Percentiles rank a stretch among this genome's conserved stretches.
phyloP scores from a whole-genome alignment of 2,888 invertebrate genomes.

The Cryptus armator region DNA sequence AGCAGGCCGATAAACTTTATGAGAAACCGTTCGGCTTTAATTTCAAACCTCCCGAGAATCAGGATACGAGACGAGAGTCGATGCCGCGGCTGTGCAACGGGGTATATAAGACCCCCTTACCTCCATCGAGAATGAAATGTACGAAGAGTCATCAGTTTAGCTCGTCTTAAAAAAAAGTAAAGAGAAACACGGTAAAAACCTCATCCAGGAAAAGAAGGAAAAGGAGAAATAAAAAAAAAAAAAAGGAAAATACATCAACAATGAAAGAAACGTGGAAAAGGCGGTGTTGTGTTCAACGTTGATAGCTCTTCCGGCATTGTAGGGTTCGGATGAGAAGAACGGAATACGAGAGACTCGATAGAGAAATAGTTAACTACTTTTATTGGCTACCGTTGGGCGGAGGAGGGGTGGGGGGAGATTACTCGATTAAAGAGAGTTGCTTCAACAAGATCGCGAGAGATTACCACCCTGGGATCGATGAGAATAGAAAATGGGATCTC shows the following conservation, averaged over 20 bases:
- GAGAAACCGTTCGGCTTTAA: constrained; percentile 35
- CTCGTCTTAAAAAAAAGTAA: neutral
- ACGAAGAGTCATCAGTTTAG: neutral
- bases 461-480: too few relatives aligned
- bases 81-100: neutral
- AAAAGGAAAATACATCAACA: neutral
- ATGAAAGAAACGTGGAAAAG: neutral
- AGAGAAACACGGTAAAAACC: neutral
- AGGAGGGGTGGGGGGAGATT: neutral
- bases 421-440: constrained; percentile 36
- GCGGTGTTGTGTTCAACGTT: constrained; percentile 20
- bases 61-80: neutral
- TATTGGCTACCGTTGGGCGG: neutral
- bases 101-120: neutral
- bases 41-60: constrained; percentile 18
- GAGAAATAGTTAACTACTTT: neutral
- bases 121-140: neutral
- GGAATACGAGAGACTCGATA: neutral
- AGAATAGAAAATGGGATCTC: neutral
- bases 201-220: neutral
- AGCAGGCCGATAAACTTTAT: constrained; percentile 31
- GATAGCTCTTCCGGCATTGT: neutral
- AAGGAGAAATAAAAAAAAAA: neutral
- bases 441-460: neutral
- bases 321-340: neutral